Evolutionary conservation across 2,797 vertebrate species (phyloP), one percentile per base, ranked within the genome.

Genomic region (Carapus acus): DNA sequence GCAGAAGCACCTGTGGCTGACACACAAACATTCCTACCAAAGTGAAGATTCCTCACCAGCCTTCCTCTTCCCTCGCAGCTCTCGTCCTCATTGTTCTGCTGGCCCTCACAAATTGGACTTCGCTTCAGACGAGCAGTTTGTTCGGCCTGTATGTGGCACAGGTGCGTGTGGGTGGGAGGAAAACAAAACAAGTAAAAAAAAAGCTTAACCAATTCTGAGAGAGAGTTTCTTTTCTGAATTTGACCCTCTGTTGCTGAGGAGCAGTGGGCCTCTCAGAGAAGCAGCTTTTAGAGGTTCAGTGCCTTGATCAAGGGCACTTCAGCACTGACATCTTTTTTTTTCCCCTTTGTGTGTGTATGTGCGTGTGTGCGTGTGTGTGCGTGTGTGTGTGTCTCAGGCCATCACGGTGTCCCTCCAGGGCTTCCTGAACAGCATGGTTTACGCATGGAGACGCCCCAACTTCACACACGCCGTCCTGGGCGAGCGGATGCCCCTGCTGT

Each of bases 341-440:
- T n/a, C n/a, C n/a, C n/a, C n/a, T 13, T 15, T 3, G 3, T 36
- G 8, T 36, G 14, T 33, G 11, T n/a, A 6, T 22, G 21, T 31
- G 15, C 14, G 31, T 33, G 6, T 47, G 47, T 43, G 21, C 41
- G 2, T 53, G 31, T 20, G 12, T 53, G 24, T 33, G 31, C 29
- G 6, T 47, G 47, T 43, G 21, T 43, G 2, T 53, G 31, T 20
- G 12, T 53, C 61, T 13, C 78, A 92, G 90, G 88, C 87, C 0
- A 58, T 72, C 49, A 70, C 69, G 0, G 36, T 89, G 48, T 89
- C 91, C 14, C 83, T 91, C 6, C 91, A 92, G 43, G 91, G 91
- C 0, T 87, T 90, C 57, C 77, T 91, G 58, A 90, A 92, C 85
- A 87, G 88, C 9, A 52, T 91, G 65, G 88, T 85, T 20, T 92